A percentile compares a stretch with the other conserved stretches of the same genome.
These are phyloP conservation scores for Procambarus clarkii DNA, from an alignment of 1,140 invertebrate species.

Conservation along the genomic window DNA sequence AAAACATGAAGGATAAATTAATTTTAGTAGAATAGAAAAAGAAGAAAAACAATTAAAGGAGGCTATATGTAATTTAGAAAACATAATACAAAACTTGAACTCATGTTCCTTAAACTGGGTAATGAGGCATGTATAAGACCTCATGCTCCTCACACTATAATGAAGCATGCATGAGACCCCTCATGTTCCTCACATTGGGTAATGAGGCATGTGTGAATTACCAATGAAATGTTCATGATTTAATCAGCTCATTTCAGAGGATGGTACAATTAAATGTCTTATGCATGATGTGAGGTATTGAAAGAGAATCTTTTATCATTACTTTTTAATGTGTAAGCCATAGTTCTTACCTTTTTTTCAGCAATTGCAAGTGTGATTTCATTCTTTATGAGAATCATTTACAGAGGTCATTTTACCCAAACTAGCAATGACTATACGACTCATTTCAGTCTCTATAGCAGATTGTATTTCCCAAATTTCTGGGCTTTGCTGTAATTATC, in stretches of 20 bases:
- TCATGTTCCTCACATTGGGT: no score
- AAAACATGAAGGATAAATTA: neutral
- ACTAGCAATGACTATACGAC: neutral
- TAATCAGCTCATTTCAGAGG: neutral
- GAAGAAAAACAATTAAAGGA: neutral
- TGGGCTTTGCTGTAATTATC: neutral
- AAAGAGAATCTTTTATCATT: neutral
- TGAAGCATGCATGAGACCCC: neutral
- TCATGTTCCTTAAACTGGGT: neutral
- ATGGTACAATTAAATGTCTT: neutral
- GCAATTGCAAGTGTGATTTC: neutral
- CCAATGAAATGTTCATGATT: neutral
- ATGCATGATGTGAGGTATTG: neutral
- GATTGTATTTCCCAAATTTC: slow-evolving; percentile 18
- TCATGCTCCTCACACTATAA: neutral
- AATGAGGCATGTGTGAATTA: neutral
- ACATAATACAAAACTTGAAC: neutral
- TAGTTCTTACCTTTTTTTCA: neutral
- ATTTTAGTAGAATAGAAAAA: neutral
- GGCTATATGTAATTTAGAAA: neutral
- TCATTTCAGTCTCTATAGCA: slow-evolving; percentile 3
- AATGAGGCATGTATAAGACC: no score
- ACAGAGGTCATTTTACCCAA: slow-evolving; percentile 1
- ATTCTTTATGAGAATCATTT: slow-evolving; percentile 5
- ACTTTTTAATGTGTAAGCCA: neutral